Conservation (phyloP, 2,888 invertebrate genomes). For the Eristalinus aeneus region DNA sequence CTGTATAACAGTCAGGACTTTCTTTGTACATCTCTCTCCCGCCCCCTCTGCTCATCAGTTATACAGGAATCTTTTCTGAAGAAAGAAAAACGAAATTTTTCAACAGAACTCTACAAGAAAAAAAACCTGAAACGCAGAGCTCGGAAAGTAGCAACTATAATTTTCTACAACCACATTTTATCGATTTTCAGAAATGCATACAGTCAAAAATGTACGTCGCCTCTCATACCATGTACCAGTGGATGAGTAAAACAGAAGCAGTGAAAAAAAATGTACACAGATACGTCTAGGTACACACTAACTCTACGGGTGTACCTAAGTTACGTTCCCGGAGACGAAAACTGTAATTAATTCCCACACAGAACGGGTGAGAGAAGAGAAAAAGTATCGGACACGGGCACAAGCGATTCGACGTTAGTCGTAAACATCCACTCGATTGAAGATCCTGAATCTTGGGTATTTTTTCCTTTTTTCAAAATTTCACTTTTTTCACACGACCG, state of each 20-base stretch:
- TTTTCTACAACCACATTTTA: conserved; percentile 68
- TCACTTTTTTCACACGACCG: conserved; percentile 1
- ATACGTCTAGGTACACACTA: conserved; percentile 63
- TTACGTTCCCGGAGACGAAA: conserved; percentile 8
- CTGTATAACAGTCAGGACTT: not conserved
- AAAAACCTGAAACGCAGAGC: not conserved
- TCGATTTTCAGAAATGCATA: conserved; percentile 71
- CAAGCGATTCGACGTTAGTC: not conserved
- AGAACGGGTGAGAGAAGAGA: not conserved
- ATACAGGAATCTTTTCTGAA: not conserved
- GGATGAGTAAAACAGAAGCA: conserved; percentile 35
- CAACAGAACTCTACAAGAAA: not conserved
- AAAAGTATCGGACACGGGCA: not conserved
- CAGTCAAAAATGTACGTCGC: conserved; percentile 45
- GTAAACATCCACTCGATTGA: conserved; percentile 28
- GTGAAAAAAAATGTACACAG: conserved; percentile 2
- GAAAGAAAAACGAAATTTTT: not conserved
- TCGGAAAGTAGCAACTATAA: not conserved
- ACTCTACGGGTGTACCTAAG: conserved; percentile 6
- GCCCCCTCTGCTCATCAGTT: too few relatives aligned
- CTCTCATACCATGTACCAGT: conserved; percentile 56
- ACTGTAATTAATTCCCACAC: not conserved
- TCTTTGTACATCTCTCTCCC: not conserved
- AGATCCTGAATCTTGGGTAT: not conserved
- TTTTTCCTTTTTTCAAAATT: not conserved